Conservation (phyloP, 2,797 vertebrate genomes). For the Malurus leucopterus region DNA sequence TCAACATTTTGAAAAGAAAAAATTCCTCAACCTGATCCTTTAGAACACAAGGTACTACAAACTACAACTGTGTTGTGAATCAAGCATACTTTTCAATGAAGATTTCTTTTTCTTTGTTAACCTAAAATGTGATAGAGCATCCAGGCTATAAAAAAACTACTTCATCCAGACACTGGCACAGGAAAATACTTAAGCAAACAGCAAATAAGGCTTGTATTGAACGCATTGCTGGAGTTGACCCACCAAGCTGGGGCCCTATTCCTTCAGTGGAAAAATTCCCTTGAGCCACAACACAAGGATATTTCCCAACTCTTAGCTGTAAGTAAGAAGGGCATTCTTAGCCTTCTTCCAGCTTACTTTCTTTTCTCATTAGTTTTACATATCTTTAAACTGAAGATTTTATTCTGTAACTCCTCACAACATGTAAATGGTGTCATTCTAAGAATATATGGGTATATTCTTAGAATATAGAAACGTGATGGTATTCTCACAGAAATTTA, state of each 20-base stretch:
- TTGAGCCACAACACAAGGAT: neutral
- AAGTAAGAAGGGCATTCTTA: neutral
- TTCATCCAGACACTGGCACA: neutral
- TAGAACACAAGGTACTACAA: slow-evolving; percentile 34
- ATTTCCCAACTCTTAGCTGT: neutral
- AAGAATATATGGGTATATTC: neutral
- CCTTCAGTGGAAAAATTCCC: neutral
- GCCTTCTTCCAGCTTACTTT: neutral
- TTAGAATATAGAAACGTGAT: too few relatives aligned
- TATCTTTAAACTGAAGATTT: neutral
- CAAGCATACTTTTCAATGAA: neutral
- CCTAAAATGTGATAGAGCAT: neutral
- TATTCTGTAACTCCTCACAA: neutral
- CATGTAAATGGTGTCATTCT: neutral
- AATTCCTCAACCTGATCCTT: slow-evolving; percentile 18
- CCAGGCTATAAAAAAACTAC: neutral
- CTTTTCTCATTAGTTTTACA: neutral
- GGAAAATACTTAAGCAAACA: neutral
- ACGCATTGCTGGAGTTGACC: neutral
- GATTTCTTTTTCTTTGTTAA: neutral
- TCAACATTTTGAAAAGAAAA: slow-evolving; percentile 57
- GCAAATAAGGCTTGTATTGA: neutral
- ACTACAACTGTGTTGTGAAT: neutral
- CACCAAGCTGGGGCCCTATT: neutral
- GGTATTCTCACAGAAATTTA: neutral